These are phyloP conservation scores for Heterodera filipjevi DNA, from an alignment of 2,888 invertebrate species.

Conservation along the genomic window DNA sequence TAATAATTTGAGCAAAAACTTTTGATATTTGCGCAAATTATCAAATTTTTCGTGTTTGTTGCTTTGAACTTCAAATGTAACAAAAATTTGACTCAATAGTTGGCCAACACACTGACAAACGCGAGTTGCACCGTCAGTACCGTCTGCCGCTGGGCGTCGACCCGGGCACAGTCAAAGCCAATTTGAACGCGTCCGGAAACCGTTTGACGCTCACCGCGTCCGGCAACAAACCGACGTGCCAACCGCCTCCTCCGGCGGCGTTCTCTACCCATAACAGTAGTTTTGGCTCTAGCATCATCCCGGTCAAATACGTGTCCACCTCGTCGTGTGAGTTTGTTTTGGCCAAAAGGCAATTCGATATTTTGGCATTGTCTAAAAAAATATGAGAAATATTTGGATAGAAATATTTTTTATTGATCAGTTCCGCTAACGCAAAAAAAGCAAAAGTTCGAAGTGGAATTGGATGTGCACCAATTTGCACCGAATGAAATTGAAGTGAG, in stretches of 20 bases:
- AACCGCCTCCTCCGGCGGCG: not conserved
- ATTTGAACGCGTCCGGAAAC: not conserved
- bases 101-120: not conserved
- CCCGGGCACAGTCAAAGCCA: not conserved
- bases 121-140: constrained; percentile 5
- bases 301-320: not conserved
- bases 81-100: no score
- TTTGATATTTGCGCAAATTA: no score
- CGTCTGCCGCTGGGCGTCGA: not conserved
- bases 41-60: no score
- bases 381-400: no score
- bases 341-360: no score
- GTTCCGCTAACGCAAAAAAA: not conserved
- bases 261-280: not conserved
- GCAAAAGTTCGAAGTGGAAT: not conserved
- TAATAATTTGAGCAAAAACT: no score
- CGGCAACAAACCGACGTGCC: not conserved
- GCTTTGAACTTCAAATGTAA: no score
- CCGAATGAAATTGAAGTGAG: not conserved
- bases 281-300: not conserved
- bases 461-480: not conserved
- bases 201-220: constrained; percentile 1
- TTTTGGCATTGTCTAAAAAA: no score
- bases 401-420: not conserved
- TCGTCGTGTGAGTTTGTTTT: not conserved